Base-by-base conservation (phyloP, 2,888 invertebrate genomes). In the Harpalus rubripes region DNA sequence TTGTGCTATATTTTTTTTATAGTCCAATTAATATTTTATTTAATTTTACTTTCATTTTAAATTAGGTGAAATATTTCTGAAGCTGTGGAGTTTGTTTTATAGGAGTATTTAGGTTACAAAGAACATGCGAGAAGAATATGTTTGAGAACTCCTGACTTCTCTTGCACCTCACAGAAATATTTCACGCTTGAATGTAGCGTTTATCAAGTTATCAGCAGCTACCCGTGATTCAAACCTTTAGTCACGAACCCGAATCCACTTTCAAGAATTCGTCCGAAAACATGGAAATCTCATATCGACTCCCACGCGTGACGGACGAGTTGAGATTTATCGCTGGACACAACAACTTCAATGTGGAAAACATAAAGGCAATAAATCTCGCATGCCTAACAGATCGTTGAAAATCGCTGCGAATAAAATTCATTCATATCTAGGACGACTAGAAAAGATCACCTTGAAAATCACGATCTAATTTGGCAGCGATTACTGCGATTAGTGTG, bases 371-470 rank as follows among this genome's bases (percentile, higher is more conserved):
- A 26, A 26, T 63, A 63, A 12, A 26, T 63, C 26, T 41, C 32
- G 12, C 5, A 65, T 65, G 56, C 16, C 16, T 18, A 26, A 26
- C 4, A n/a, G 68, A 39, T 39, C 15, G 39, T 68, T n/a, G 16
- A 68, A 10, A 10, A 41, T 68, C 4, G 41, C n/a, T 63, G 39
- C 68, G 68, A 39, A 65, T 65, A 65, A 65, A 68, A 52, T 76
- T 76, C 44, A 76, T 76, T 76, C 76, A 76, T 76, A 76, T 76
- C 22, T 76, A 76, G 52, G 56, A 76, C 76, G 41, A 61, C 41
- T 18, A 80, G 41, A 41, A 80, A 80, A 80, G 78, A 61, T 80
- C 61, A 80, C 80, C 80, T 80, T 80, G 80, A 80, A 79, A 79
- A 79, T 56, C 15, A 59, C 39, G 12, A 80, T 61, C 39, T 80